Conservation (phyloP, 92 coral and sea anemone genomes). For the Nematostella vectensis region DNA sequence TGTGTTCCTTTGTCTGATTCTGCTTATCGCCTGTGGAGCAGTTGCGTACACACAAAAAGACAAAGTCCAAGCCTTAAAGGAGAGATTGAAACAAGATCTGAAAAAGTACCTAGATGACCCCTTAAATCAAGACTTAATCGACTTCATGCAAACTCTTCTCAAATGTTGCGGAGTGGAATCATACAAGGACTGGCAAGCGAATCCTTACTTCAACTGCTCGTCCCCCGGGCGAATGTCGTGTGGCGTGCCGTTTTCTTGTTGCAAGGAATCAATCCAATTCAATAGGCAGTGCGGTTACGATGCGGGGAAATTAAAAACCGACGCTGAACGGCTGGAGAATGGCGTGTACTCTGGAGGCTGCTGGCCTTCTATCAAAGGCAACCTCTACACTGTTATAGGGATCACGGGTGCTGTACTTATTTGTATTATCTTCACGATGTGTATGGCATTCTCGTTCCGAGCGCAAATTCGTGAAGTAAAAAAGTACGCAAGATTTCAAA, state of each 20-base stretch:
- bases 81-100: conserved; percentile 61
- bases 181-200: conserved; percentile 65
- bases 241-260: conserved; percentile 86
- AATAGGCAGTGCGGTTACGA: conserved; percentile 87
- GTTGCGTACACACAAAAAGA: conserved; percentile 45
- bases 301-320: background rate
- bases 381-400: conserved; percentile 32
- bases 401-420: conserved; percentile 29
- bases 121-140: conserved; percentile 61
- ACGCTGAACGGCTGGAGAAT: conserved; percentile 5
- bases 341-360: conserved; percentile 57
- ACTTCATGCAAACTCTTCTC: conserved; percentile 60
- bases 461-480: conserved; percentile 29
- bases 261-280: conserved; percentile 33
- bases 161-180: conserved; percentile 69
- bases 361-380: conserved; percentile 40
- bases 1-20: conserved; percentile 34
- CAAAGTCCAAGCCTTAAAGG: conserved; percentile 39
- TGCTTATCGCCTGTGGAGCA: conserved; percentile 46
- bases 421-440: conserved; percentile 28
- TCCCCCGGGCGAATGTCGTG: conserved; percentile 39
- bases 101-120: conserved; percentile 55
- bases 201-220: conserved; percentile 77
- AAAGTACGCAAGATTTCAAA: conserved; percentile 17
- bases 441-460: conserved; percentile 36